These are phyloP conservation scores for Chrysemys picta DNA, from an alignment of 2,113 vertebrate species.

Conservation along the genomic window DNA sequence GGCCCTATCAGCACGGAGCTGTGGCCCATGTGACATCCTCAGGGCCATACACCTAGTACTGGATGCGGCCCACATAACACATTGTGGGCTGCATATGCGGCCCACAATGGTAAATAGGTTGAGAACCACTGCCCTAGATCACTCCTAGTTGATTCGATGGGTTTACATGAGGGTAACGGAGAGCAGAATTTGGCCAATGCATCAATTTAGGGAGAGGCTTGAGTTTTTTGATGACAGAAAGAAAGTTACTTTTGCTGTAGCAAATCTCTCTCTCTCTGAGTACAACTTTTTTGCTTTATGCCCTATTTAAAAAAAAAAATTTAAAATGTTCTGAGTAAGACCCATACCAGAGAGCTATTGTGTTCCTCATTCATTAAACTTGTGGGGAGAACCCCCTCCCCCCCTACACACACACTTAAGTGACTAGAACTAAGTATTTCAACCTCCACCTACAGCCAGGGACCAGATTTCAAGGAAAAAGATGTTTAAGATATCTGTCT, in stretches of 20 bases:
- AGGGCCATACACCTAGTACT: too few species aligned
- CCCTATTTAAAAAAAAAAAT: neutral
- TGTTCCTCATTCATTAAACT: neutral
- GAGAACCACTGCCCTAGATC: neutral
- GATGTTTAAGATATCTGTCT: neutral
- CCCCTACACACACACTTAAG: neutral
- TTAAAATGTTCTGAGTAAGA: neutral
- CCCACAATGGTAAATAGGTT: too few species aligned
- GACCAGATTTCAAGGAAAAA: neutral
- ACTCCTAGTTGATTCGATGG: fast-evolving
- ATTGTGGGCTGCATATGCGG: too few species aligned
- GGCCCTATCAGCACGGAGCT: too few species aligned
- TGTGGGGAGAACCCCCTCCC: neutral
- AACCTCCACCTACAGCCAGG: neutral
- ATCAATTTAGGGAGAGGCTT: neutral
- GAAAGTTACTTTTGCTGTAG: neutral
- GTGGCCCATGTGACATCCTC: too few species aligned
- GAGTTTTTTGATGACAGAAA: neutral
- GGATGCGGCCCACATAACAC: too few species aligned
- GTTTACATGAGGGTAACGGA: neutral
- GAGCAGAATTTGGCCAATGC: neutral
- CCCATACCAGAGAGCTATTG: neutral
- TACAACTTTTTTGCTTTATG: neutral
- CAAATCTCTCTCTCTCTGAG: neutral
- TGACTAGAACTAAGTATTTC: neutral